A percentile compares a stretch with the other conserved stretches of the same genome.
phyloP scores from a whole-genome alignment of 1,140 invertebrate species.

The Contarinia nasturtii region DNA sequence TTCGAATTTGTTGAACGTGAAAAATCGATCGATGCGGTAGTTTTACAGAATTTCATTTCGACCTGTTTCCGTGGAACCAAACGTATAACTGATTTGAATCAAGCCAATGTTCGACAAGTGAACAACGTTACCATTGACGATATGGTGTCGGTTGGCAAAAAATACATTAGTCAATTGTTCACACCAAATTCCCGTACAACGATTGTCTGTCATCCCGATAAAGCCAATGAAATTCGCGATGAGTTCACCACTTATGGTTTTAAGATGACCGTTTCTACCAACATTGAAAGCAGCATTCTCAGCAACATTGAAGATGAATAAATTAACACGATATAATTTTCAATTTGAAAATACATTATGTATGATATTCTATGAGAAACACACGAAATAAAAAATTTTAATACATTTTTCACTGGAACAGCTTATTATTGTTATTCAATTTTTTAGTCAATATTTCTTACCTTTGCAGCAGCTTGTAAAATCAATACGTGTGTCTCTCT shows the following conservation, averaged over 20 bases:
- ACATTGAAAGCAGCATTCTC: constrained; percentile 1
- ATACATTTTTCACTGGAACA: too few species aligned
- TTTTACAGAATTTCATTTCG: constrained; percentile 45
- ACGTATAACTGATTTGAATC: not conserved
- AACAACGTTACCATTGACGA: constrained; percentile 42
- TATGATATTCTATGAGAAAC: too few species aligned
- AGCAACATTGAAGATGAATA: not conserved
- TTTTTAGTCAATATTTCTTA: too few species aligned
- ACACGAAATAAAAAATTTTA: too few species aligned
- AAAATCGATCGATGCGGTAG: constrained; percentile 51
- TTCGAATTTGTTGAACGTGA: constrained; percentile 68
- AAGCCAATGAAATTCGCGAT: constrained; percentile 40
- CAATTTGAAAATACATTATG: too few species aligned
- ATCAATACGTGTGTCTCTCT: too few species aligned
- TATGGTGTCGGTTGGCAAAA: constrained; percentile 39
- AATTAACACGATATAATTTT: not conserved
- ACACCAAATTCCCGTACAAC: constrained; percentile 35
- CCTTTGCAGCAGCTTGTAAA: too few species aligned
- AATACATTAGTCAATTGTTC: constrained; percentile 49
- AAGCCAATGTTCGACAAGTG: constrained; percentile 20
- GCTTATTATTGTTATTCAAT: too few species aligned
- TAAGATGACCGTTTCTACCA: not conserved
- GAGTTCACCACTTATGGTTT: constrained; percentile 28
- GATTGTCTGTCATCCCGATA: constrained; percentile 57
- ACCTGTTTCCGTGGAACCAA: constrained; percentile 37